phyloP scores from a whole-genome alignment of 2,113 vertebrate genomes.

The Silurus meridionalis region DNA sequence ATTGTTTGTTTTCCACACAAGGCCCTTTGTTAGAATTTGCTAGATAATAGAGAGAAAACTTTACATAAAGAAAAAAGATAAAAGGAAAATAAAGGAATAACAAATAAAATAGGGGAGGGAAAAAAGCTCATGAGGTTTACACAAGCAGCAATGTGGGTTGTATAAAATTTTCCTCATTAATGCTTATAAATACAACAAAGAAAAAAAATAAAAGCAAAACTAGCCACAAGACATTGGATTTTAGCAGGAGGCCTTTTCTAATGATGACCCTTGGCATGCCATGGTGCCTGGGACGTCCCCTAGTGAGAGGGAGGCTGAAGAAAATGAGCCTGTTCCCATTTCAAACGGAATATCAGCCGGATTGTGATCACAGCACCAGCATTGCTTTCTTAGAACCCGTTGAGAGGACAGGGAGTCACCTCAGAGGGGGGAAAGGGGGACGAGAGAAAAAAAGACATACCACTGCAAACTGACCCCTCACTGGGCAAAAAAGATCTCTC shows the following conservation, averaged over 20 bases:
- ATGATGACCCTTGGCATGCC: slow-evolving; percentile 99
- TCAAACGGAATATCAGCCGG: slow-evolving; percentile 99
- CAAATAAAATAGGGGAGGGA: slow-evolving; percentile 57
- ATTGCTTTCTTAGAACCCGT: slow-evolving; percentile 67
- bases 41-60: slow-evolving; percentile 35
- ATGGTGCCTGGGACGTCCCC: slow-evolving; percentile 90
- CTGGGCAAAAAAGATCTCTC: slow-evolving; percentile 82
- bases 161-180: slow-evolving; percentile 86
- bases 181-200: slow-evolving; percentile 92
- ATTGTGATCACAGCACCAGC: slow-evolving; percentile 95
- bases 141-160: slow-evolving; percentile 69
- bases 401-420: slow-evolving; percentile 78
- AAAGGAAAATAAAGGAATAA: slow-evolving; percentile 39
- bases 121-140: slow-evolving; percentile 53
- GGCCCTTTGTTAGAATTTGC: slow-evolving; percentile 55
- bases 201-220: slow-evolving; percentile 60
- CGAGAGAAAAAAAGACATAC: neutral
- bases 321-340: slow-evolving; percentile 99
- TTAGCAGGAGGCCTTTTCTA: slow-evolving; percentile 77
- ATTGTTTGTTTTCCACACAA: slow-evolving; percentile 75
- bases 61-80: slow-evolving; percentile 43
- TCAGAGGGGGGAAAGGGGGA: neutral
- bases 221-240: slow-evolving; percentile 79
- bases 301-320: slow-evolving; percentile 85
- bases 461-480: slow-evolving; percentile 53